phyloP scores from a whole-genome alignment of 2,888 invertebrate species.

The Lithophane leautieri region DNA sequence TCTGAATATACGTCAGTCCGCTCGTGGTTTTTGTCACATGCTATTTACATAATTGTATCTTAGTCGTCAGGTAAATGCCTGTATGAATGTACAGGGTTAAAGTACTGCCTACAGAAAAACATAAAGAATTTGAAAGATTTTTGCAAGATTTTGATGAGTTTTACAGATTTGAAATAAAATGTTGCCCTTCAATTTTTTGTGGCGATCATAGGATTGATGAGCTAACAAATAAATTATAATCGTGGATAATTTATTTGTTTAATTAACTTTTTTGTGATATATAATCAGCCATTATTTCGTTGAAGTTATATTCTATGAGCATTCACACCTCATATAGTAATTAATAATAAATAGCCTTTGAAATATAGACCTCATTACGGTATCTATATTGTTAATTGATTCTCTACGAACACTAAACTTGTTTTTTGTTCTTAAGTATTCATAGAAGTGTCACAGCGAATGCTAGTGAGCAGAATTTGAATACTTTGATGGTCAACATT shows the following conservation, averaged over 20 bases:
- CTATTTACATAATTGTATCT: conserved; percentile 68
- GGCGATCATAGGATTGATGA: too few species aligned
- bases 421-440: conserved; percentile 19
- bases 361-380: conserved; percentile 23
- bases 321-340: background rate
- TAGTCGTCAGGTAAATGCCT: conserved; percentile 37
- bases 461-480: conserved; percentile 35
- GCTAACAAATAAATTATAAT: too few species aligned
- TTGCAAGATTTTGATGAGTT: background rate
- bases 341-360: background rate
- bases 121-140: background rate
- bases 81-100: conserved; percentile 40
- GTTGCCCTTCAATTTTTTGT: background rate
- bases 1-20: conserved; percentile 67
- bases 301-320: background rate
- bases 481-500: conserved; percentile 30
- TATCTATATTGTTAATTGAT: conserved; percentile 39
- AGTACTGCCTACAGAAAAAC: conserved; percentile 17
- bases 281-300: background rate
- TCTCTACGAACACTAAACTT: conserved; percentile 23
- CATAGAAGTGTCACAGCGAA: conserved; percentile 6
- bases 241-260: background rate
- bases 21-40: conserved; percentile 76
- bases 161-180: background rate
- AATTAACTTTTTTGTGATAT: background rate